phyloP scores from a whole-genome alignment of 2,888 invertebrate genomes.

The Julus scanicus region DNA sequence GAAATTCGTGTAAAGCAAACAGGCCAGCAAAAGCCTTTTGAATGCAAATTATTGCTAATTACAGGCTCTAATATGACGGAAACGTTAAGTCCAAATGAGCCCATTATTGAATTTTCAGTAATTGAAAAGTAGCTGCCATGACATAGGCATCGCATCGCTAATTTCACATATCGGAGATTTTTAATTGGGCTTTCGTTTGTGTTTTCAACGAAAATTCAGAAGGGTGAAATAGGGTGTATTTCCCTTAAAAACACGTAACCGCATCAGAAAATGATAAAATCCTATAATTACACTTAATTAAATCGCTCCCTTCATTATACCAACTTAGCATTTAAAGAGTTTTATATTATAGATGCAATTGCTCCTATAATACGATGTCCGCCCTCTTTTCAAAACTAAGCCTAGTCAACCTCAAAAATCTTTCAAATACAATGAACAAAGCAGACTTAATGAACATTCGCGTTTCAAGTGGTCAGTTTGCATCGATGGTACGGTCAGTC shows the following conservation, averaged over 20 bases:
- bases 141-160: neutral
- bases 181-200: conserved; percentile 16
- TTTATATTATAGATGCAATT: neutral
- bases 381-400: neutral
- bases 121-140: conserved; percentile 21
- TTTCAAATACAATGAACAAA: neutral
- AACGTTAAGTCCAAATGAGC: conserved; percentile 20
- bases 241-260: neutral
- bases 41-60: conserved; percentile 28
- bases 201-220: neutral
- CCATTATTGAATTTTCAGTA: conserved; percentile 19
- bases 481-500: neutral
- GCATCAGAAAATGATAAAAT: conserved; percentile 28
- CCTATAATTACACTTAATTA: conserved; percentile 27
- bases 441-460: neutral
- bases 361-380: neutral
- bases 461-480: neutral
- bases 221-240: neutral
- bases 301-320: conserved; percentile 33
- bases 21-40: neutral
- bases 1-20: neutral
- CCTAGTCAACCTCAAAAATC: neutral
- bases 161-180: conserved; percentile 10
- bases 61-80: conserved; percentile 3
- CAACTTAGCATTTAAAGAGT: conserved; percentile 33